Base-by-base conservation (phyloP, 2,113 vertebrate species). In the Artemisiospiza belli region DNA sequence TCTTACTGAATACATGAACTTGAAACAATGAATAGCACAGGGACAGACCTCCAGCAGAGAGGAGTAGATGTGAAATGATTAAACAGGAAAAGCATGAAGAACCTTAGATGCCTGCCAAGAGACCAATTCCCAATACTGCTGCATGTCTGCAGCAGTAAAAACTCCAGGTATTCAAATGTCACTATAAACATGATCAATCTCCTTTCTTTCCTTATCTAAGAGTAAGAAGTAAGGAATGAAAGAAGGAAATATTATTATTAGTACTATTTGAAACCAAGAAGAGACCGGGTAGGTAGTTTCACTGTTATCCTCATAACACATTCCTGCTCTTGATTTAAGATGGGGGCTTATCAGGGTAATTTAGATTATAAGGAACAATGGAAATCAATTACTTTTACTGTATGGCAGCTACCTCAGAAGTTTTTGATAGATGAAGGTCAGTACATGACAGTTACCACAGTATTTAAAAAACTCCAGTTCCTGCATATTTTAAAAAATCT, bases 71-170 rank as follows among this genome's bases (percentile, higher is more conserved):
- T 57, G 49, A 92, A 92, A 94, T 81, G 57, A 93, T 61, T 74
- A 84, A 92, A 73, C 22, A 68, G 66, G 52, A 93, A 87, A 89
- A 15, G 58, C 84, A 94, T 67, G 39, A 92, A 80, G 62, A 83
- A 76, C 59, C 46, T 85, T 27, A 79, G 54, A 81, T 14, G 37
- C 11, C 23, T 83, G 83, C 69, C 73, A 91, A 79, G 24, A 81
- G 33, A 66, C n/a, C 46, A 39, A 41, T 63, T 83, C 57, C 22
- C 10, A 43, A 93, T 66, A 49, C 23, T 4, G 15, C 64, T 82
- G 11, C 55, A 44, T 33, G 33, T 35, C 49, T 89, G 55, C 54
- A 88, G 30, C 9, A 75, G 27, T 57, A 21, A 37, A 52, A 79
- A 64, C 5, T 62, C n/a, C 43, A 44, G 70, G 21, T 84, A 80